Conservation (phyloP, 2,113 vertebrate genomes). For the Pedetes capensis region DNA sequence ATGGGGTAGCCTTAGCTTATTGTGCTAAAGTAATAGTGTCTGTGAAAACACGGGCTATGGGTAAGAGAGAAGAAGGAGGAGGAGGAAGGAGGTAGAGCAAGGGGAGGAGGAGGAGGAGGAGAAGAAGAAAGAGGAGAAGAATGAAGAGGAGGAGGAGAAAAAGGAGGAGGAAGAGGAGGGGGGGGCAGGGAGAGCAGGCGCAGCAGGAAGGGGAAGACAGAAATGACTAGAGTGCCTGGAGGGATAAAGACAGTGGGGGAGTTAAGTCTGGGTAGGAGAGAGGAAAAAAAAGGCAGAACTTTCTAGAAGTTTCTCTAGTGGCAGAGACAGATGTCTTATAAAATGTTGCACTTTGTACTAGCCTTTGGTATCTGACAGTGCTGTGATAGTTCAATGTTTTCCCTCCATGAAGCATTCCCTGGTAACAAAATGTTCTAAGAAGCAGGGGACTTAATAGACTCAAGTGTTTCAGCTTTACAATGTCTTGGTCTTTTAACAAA, state of each 20-base stretch:
- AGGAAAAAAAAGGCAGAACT: not conserved
- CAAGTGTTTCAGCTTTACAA: slow-evolving; percentile 72
- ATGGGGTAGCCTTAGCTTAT: slow-evolving; percentile 31
- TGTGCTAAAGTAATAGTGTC: slow-evolving; percentile 8
- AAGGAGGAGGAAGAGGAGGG: not conserved
- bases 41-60: not conserved
- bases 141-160: not conserved
- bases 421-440: slow-evolving; percentile 77
- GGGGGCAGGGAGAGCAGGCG: too few relatives aligned
- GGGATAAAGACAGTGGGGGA: not conserved
- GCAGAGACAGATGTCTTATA: slow-evolving; percentile 52
- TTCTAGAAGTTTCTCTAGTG: slow-evolving; percentile 15
- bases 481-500: slow-evolving; percentile 75
- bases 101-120: fast-evolving
- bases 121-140: not conserved
- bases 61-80: not conserved
- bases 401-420: slow-evolving; percentile 62
- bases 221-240: not conserved
- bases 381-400: slow-evolving; percentile 57
- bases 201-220: not conserved
- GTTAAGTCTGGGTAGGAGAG: not conserved
- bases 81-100: fast-evolving
- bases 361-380: slow-evolving; percentile 54
- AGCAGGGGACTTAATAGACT: slow-evolving; percentile 71
- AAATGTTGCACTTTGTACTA: slow-evolving; percentile 62